Evolutionary conservation across 2,113 vertebrate genomes (phyloP), one percentile per base, ranked within the genome.

Genomic region (Psittacus erithacus): DNA sequence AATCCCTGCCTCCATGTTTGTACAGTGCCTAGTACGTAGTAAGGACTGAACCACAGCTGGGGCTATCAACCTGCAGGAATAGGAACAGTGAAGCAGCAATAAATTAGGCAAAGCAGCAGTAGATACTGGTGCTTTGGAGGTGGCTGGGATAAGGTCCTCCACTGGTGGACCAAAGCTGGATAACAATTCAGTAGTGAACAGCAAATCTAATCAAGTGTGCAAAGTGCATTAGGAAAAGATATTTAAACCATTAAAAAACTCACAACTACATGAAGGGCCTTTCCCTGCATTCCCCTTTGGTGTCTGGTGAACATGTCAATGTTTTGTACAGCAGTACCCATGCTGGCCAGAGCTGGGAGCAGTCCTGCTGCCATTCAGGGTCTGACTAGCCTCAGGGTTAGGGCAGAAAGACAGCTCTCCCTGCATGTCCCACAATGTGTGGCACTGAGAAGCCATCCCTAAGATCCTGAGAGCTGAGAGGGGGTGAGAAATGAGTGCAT

Each of bases 361-460:
- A 9, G 35, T 38, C 33, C 59, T 67, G 35, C 57, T 82, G 70
- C 44, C 0, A 0, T 39, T 38, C 38, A 52, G 29, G 17, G 12
- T 44, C 68, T 39, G 53, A 11, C 14, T 63, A 69, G 11, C 27
- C n/a, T 46, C 62, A 38, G 22, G 17, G 12, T 28, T 24, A 13
- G 29, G 22, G 13, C 46, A 46, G 44, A 33, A 33, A 11, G 13
- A 19, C 13, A 35, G 13, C 13, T 25, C 4, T 53, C 52, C 6
- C 55, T 59, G 22, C 2, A 1, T 14, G 28, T 39, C 31, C 17
- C 2, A 0, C 6, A 13, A 35, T 13, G 46, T 7, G 0, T 22
- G 10, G 2, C 41, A 17, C 14, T 5, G 17, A 62, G 27, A 29
- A 90, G 23, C 31, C 46, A n/a, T 13, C 13, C 23, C n/a, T 31